These are phyloP conservation scores for Tethea ocularis DNA, from an alignment of 2,888 invertebrate species.

Conservation along the genomic window DNA sequence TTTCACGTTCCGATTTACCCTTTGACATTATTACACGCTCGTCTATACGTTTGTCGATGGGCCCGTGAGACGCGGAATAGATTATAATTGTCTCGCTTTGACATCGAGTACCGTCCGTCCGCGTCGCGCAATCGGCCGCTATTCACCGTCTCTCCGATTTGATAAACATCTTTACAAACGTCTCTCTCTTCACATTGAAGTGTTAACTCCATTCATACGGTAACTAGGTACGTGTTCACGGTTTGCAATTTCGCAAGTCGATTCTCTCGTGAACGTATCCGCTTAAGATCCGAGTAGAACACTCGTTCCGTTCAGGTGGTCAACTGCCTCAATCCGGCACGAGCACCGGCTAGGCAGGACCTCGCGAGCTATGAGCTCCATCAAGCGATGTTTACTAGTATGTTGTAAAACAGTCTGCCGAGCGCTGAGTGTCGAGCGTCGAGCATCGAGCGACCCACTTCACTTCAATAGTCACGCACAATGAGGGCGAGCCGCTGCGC, in stretches of 20 bases:
- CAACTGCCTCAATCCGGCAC: not conserved
- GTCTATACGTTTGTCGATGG: not conserved
- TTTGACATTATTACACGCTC: constrained; percentile 5
- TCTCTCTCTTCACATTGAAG: not conserved
- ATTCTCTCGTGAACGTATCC: not conserved
- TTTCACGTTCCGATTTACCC: constrained; percentile 9
- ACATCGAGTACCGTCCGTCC: not conserved
- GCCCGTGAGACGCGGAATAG: not conserved
- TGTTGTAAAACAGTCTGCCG: not conserved
- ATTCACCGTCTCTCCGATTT: not conserved
- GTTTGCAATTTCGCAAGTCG: not conserved
- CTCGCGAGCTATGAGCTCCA: not conserved
- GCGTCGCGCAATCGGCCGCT: not conserved
- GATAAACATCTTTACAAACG: not conserved
- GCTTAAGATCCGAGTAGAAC: not conserved
- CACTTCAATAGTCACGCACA: not conserved
- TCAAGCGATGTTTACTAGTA: not conserved
- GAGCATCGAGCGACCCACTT: not conserved
- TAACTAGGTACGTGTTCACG: too few species aligned
- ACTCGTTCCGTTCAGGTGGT: not conserved
- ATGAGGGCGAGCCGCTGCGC: not conserved
- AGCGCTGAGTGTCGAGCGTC: not conserved
- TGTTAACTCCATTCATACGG: not conserved
- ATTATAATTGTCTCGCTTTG: not conserved
- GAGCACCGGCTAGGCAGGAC: not conserved